Evolutionary conservation across 2,797 vertebrate genomes (phyloP).

Genomic region (Spinibarbus caldwelli): DNA sequence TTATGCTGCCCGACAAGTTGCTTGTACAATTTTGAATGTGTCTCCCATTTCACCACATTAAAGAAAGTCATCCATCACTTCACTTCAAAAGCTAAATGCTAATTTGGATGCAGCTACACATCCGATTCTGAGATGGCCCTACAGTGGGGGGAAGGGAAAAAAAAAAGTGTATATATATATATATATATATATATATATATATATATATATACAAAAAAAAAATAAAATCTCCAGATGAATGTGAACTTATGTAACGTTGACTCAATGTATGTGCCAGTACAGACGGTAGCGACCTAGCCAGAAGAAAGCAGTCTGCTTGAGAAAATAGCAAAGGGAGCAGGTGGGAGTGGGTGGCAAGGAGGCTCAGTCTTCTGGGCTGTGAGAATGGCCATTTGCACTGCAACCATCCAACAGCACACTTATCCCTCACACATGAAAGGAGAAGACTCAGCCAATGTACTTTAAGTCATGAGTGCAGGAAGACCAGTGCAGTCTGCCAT

Average conservation of each 20-base stretch:
- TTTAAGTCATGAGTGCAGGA: conserved; percentile 76
- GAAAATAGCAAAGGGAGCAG: conserved; percentile 87
- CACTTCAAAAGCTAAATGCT: not conserved
- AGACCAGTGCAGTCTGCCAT: conserved; percentile 78
- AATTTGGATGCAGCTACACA: conserved; percentile 18
- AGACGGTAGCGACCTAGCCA: conserved; percentile 83
- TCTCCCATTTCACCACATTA: not conserved
- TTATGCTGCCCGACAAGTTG: not conserved
- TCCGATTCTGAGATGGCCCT: conserved; percentile 47
- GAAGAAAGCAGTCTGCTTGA: conserved; percentile 81
- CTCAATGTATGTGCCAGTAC: conserved; percentile 80
- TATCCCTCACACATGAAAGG: conserved; percentile 67
- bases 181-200: too few species aligned
- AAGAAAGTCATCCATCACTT: not conserved
- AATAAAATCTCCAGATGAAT: conserved; percentile 64
- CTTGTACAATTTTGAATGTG: not conserved
- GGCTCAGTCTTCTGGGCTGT: conserved; percentile 85
- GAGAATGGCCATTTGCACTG: conserved; percentile 85
- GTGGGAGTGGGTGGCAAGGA: conserved; percentile 87
- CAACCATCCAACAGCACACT: conserved; percentile 73
- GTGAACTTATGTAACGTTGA: conserved; percentile 79
- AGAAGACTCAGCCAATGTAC: conserved; percentile 76
- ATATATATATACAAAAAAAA: conserved; percentile 9
- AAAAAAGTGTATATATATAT: conserved; percentile 50
- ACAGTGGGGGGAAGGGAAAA: conserved; percentile 52